phyloP scores from a whole-genome alignment of 2,113 vertebrate species.

The Mirounga angustirostris region DNA sequence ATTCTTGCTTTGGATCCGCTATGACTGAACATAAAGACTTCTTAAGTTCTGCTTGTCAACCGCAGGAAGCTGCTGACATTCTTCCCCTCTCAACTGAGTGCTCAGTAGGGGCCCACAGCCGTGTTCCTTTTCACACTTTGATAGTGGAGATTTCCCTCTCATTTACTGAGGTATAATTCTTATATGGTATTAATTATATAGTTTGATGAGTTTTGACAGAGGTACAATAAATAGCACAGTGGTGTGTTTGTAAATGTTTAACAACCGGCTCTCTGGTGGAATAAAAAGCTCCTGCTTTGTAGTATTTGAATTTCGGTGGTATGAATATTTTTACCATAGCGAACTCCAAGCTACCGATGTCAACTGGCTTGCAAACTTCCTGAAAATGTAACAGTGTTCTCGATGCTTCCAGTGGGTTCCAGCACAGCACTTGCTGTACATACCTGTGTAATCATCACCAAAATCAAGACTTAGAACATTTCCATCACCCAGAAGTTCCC shows the following conservation, averaged over 20 bases:
- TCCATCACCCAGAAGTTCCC: background rate
- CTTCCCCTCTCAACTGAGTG: background rate
- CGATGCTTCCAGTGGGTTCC: no score
- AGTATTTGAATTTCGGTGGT: background rate
- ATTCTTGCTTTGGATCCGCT: background rate
- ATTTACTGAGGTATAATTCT: background rate
- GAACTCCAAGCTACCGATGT: background rate
- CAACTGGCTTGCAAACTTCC: background rate
- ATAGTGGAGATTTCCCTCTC: background rate
- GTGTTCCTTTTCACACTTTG: background rate
- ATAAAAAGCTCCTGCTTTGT: background rate
- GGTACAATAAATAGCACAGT: no score
- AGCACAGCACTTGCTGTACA: fast-evolving
- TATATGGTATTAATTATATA: background rate
- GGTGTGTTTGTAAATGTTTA: background rate
- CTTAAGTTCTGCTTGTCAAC: background rate
- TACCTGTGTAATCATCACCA: background rate
- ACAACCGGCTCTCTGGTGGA: background rate
- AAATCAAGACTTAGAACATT: background rate
- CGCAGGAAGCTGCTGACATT: background rate
- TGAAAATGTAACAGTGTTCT: background rate
- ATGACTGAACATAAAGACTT: background rate
- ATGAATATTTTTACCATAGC: background rate
- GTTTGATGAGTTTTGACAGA: background rate
- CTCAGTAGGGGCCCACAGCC: background rate